Evolutionary conservation across 2,888 invertebrate species (phyloP), one percentile per base, ranked within the genome.

Genomic region (Clitarchus hookeri): DNA sequence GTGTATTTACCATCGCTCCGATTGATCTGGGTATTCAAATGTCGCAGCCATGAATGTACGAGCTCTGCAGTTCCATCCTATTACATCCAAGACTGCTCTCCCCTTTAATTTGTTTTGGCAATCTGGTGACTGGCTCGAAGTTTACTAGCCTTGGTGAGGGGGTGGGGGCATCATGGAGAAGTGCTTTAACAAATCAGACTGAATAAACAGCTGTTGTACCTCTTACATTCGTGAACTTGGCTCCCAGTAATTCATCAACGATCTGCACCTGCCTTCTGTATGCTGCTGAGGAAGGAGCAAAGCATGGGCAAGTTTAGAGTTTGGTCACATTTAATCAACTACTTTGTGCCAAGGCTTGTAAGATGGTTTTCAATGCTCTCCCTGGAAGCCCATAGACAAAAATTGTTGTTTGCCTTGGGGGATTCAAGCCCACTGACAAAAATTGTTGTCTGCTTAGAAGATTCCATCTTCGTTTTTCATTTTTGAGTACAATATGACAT

Each of bases 131-230:
- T 78, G 78, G 78, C 78, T 78, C 0, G 3, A 78, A 78, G 78
- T 78, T 11, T 23, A 25, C n/a, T 0, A 8, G 78, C 11, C 78
- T 78, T n/a, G n/a, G n/a, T n/a, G n/a, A n/a, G n/a, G n/a, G n/a
- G n/a, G n/a, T n/a, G n/a, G n/a, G n/a, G n/a, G n/a, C n/a, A n/a
- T n/a, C 78, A 78, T 78, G 78, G 78, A 78, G 26, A 78, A 78
- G 78, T 78, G 78, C 11, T 3, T 25, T 6, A 78, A 78, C 78
- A 78, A n/a, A 78, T 3, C 2, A 6, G 16, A 78, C 6, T 78
- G 78, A 78, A 78, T 78, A 3, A 78, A 78, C 78, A 78, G 78
- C n/a, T 78, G 25, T 78, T 78, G n/a, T 78, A 26, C 78, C 26
- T 78, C 78, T 78, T 11, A 6, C 8, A n/a, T n/a, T n/a, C 26